Evolutionary conservation across 1,140 invertebrate genomes (phyloP), one percentile per base, ranked within the genome.

Genomic region (Palaemon carinicauda): DNA sequence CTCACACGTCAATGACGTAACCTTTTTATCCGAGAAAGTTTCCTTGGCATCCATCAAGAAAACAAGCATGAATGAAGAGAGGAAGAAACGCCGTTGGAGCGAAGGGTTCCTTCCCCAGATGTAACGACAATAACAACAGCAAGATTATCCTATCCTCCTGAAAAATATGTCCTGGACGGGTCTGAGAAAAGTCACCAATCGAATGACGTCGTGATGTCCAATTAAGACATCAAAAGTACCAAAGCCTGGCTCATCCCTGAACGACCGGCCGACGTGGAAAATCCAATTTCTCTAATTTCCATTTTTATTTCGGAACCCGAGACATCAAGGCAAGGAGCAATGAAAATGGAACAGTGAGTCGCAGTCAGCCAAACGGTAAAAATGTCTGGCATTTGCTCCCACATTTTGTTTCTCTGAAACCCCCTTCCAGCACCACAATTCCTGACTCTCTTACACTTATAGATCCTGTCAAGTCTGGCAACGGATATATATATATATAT

Each of bases 261-360:
- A 65, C 29, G 50, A 74, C 29, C 29, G 71, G 24, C 73, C 73
- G 29, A 77, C 56, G 82, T 84, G 82, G 82, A 84, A 84, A 84
- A 84, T 78, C 82, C 82, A 84, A 84, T 84, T 84, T 77, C 73
- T 84, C 73, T 78, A 71, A 84, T 84, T 84, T 75, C 82, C 82
- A 84, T 84, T 84, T 81, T 84, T 84, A 84, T 84, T 71, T 65
- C 50, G 54, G 73, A n/a, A 17, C 73, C 52, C 29, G 33, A 31
- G 82, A 84, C 82, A 84, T 84, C 82, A 84, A 84, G 73, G 73
- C 52, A 60, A 50, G 33, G 5, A 65, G 73, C 82, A 77, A 83
- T 83, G 82, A 83, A 83, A 83, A 83, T 83, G 82, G 82, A 83
- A 83, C 82, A 83, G 82, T 14, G 15, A 17, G 41, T 27, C 19